Percentiles rank a stretch among this genome's conserved stretches.
Conservation (phyloP, 2,888 invertebrate species). For the Eristalis arbustorum region DNA sequence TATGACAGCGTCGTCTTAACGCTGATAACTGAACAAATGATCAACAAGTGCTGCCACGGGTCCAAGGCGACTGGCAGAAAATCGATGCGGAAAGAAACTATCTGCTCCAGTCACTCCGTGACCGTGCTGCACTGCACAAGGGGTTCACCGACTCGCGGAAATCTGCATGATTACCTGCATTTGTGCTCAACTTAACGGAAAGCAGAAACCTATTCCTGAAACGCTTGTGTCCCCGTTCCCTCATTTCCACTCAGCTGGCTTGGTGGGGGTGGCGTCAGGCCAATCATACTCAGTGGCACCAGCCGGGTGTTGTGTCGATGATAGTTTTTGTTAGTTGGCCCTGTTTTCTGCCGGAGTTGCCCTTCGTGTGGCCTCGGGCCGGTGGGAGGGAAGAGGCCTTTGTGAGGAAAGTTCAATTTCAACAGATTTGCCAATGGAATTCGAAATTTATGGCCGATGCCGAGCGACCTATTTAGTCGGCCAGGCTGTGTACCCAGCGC, state of each 20-base stretch:
- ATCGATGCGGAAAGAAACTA: background rate
- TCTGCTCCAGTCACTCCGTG: background rate
- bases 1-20: background rate
- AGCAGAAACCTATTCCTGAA: background rate
- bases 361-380: background rate
- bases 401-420: background rate
- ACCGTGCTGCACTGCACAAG: background rate
- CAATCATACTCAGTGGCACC: background rate
- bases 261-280: background rate
- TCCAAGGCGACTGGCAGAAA: background rate
- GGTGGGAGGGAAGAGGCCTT: background rate
- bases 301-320: background rate
- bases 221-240: background rate
- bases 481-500: background rate
- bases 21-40: background rate
- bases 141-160: background rate
- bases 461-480: background rate
- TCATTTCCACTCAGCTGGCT: background rate
- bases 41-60: background rate
- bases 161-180: slow-evolving; percentile 13
- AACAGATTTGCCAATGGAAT: background rate
- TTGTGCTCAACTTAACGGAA: background rate
- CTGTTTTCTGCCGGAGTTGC: background rate
- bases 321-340: background rate
- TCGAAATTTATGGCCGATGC: background rate